phyloP scores from a whole-genome alignment of 2,113 vertebrate species.

The Prietella phreatophila region DNA sequence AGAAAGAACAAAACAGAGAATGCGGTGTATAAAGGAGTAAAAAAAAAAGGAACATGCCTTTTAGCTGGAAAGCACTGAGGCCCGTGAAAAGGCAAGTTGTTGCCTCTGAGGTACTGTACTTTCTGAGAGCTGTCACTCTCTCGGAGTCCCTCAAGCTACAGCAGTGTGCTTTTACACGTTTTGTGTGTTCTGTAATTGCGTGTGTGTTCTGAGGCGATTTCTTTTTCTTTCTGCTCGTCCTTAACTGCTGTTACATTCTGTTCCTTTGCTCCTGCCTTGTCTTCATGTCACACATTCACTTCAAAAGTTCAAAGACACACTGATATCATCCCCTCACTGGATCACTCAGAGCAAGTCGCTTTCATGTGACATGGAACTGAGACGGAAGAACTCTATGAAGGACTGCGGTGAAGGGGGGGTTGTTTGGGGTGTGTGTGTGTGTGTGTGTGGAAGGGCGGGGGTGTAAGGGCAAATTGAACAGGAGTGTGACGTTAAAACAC shows the following conservation, averaged over 20 bases:
- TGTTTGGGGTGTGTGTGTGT: not conserved
- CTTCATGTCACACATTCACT: constrained; percentile 6
- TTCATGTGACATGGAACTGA: constrained; percentile 56
- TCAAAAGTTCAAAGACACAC: constrained; percentile 48
- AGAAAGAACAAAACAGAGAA: not conserved
- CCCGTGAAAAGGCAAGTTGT: not conserved
- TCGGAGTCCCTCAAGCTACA: constrained; percentile 2
- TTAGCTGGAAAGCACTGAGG: not conserved
- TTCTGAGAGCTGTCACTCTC: constrained; percentile 15
- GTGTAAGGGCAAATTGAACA: constrained; percentile 25
- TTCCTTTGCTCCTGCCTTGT: constrained; percentile 14
- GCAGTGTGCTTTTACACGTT: constrained; percentile 4
- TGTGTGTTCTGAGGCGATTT: not conserved
- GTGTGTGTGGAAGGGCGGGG: not conserved
- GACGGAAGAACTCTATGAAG: not conserved
- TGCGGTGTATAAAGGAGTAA: not conserved
- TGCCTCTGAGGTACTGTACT: constrained; percentile 3
- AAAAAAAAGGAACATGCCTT: not conserved
- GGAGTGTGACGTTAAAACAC: constrained; percentile 20
- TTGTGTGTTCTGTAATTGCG: constrained; percentile 4
- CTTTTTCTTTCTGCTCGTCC: not conserved
- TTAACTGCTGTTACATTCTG: constrained; percentile 6
- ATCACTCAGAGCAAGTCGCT: constrained; percentile 59
- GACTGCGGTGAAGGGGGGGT: not conserved
- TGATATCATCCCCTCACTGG: constrained; percentile 30